A percentile compares a stretch with the other conserved stretches of the same genome.
Evolutionary conservation across 2,113 vertebrate genomes (phyloP).

Genomic region (Saccopteryx bilineata): DNA sequence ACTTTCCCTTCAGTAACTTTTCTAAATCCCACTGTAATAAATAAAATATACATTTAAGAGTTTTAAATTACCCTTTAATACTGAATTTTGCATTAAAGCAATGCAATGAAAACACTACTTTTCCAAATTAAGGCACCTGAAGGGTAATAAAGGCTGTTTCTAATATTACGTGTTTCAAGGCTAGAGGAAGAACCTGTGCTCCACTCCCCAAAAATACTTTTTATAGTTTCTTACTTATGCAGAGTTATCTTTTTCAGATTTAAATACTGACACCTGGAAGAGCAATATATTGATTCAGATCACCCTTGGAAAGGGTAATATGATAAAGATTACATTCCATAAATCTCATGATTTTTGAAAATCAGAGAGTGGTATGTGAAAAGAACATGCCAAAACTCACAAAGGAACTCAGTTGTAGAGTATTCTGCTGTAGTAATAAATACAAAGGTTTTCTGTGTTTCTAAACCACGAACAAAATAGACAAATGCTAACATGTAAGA

Average conservation of each 20-base stretch:
- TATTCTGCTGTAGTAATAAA: not conserved
- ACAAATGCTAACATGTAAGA: not conserved
- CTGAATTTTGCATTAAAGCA: not conserved
- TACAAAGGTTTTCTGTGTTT: not conserved
- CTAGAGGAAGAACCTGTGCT: not conserved
- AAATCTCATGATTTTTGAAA: not conserved
- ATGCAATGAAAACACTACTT: not conserved
- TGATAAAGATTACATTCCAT: not conserved
- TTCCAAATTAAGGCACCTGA: not conserved
- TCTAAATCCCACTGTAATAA: not conserved
- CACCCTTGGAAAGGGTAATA: not conserved
- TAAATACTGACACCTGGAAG: not conserved
- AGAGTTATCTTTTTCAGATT: not conserved
- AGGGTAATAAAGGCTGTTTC: not conserved
- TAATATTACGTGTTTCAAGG: not conserved
- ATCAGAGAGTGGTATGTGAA: not conserved
- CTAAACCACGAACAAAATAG: accelerated
- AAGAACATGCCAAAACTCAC: not conserved
- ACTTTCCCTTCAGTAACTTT: not conserved
- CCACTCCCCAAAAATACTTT: not conserved
- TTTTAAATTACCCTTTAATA: not conserved
- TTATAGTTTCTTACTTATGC: not conserved
- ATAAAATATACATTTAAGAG: not conserved
- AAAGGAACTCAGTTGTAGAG: not conserved
- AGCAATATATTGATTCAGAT: not conserved